These are phyloP conservation scores for Coenonympha arcania DNA, from an alignment of 2,888 invertebrate genomes.

Conservation along the genomic window DNA sequence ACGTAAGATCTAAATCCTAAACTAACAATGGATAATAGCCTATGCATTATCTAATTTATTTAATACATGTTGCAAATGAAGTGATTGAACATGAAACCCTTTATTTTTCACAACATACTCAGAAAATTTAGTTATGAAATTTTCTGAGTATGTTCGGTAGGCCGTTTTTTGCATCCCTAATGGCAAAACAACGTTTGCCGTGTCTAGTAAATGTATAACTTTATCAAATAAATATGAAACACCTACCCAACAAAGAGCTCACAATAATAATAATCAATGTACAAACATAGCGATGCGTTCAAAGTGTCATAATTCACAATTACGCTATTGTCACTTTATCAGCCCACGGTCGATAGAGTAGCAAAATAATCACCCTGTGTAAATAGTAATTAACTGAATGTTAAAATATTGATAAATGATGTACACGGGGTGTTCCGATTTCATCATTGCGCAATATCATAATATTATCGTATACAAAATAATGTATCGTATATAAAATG, in stretches of 20 bases:
- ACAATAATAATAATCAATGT: slow-evolving; percentile 13
- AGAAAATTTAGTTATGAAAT: no score
- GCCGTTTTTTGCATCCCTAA: no score
- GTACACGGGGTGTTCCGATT: slow-evolving; percentile 33
- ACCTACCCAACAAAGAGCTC: slow-evolving; percentile 6
- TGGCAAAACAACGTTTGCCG: no score
- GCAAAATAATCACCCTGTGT: slow-evolving; percentile 37
- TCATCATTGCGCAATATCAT: background rate
- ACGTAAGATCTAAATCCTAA: no score
- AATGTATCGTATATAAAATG: background rate
- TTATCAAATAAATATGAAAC: slow-evolving; percentile 34
- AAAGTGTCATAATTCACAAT: slow-evolving; percentile 25
- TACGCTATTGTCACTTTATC: slow-evolving; percentile 35
- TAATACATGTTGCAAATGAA: no score
- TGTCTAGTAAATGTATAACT: no score
- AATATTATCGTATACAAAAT: background rate
- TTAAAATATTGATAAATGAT: slow-evolving; percentile 40
- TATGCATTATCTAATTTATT: no score
- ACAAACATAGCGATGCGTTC: slow-evolving; percentile 29
- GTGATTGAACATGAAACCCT: no score
- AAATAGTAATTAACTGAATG: slow-evolving; percentile 45
- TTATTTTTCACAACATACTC: no score
- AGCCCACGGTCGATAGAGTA: slow-evolving; percentile 40
- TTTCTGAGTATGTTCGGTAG: no score
- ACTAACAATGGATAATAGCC: no score